phyloP scores from a whole-genome alignment of 2,797 vertebrate genomes.

The Eulemur mongoz region DNA sequence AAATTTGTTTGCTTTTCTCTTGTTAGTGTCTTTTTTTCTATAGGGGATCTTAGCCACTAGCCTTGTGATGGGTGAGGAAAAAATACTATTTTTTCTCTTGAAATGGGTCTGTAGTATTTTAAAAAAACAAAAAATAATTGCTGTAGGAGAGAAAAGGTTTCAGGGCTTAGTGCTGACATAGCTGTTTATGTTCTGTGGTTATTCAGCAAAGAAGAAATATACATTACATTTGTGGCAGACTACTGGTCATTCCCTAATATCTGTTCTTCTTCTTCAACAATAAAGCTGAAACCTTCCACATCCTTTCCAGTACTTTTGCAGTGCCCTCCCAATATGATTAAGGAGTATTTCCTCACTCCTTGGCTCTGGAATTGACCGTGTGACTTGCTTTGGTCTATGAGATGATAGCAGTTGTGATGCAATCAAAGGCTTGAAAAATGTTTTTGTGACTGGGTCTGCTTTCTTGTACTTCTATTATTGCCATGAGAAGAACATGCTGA shows the following conservation, averaged over 20 bases:
- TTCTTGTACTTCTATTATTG: neutral
- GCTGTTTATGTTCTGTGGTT: neutral
- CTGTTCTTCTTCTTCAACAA: neutral
- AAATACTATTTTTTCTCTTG: neutral
- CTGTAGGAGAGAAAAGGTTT: neutral
- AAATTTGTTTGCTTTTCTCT: neutral
- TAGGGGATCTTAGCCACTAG: neutral
- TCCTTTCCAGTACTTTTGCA: neutral
- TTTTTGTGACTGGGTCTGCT: neutral
- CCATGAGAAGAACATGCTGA: neutral
- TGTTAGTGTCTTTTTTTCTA: neutral
- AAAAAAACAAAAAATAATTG: neutral
- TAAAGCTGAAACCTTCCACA: neutral
- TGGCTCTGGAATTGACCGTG: neutral
- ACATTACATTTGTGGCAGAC: neutral
- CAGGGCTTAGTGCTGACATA: neutral
- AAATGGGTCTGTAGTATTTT: no score
- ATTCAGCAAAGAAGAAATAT: neutral
- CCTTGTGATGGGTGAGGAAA: neutral
- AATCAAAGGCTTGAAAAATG: neutral
- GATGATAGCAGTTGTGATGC: neutral
- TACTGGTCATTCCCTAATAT: neutral
- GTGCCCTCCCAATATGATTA: neutral
- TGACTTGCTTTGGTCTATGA: neutral
- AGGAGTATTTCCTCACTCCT: neutral